These are phyloP conservation scores for Microctenopoma steveboyesi DNA, from an alignment of 2,797 vertebrate genomes.

Conservation along the genomic window DNA sequence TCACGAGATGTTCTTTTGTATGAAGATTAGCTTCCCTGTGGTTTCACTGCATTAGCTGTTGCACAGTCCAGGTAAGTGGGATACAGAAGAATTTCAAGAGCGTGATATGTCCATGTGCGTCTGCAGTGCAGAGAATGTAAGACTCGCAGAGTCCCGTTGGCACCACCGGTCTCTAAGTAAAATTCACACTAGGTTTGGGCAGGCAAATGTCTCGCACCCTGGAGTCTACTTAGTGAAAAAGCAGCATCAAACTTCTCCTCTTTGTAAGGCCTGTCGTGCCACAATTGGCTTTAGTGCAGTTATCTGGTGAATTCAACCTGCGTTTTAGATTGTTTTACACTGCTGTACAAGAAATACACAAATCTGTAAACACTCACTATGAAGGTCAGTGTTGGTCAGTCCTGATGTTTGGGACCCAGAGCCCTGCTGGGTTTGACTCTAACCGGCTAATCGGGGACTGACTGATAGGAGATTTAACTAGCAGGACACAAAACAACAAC, in stretches of 20 bases:
- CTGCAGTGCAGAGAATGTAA: conserved; percentile 34
- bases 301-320: conserved; percentile 46
- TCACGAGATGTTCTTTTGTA: conserved; percentile 7
- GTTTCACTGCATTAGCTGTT: conserved; percentile 36
- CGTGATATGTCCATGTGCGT: conserved; percentile 28
- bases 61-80: conserved; percentile 26
- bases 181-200: conserved; percentile 37
- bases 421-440: not conserved
- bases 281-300: conserved; percentile 62
- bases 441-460: conserved; percentile 9
- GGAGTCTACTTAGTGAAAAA: conserved; percentile 42
- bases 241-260: conserved; percentile 50
- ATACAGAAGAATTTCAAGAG: conserved; percentile 19
- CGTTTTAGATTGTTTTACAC: conserved; percentile 55
- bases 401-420: conserved; percentile 27
- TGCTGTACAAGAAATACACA: conserved; percentile 43
- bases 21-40: conserved; percentile 25
- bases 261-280: conserved; percentile 52
- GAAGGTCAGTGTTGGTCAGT: conserved; percentile 36
- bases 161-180: conserved; percentile 64
- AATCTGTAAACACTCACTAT: conserved; percentile 66
- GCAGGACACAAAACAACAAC: conserved; percentile 12
- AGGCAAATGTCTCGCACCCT: conserved; percentile 40
- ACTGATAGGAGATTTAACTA: not conserved
- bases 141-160: conserved; percentile 58